Evolutionary conservation across 2,888 invertebrate genomes (phyloP), one percentile per base, ranked within the genome.

Genomic region (Euproctis similis): DNA sequence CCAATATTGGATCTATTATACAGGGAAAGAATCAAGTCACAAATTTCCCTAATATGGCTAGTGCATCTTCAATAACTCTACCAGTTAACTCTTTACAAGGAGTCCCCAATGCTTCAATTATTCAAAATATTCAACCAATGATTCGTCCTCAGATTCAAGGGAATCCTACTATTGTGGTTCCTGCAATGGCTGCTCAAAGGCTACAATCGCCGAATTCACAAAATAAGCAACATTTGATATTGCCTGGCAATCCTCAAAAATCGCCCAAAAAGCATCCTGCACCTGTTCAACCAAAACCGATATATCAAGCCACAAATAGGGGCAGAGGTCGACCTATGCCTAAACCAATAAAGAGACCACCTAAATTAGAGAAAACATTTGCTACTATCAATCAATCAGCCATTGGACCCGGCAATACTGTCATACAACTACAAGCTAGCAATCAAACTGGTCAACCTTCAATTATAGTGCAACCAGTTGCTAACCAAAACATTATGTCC

Each of bases 401-500:
- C 5, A 42, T 84, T 19, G 82, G 82, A 8, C 63, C 65, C 10
- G 84, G 75, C 8, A 75, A 87, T 31, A 86, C 87, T 13, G 85
- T 88, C 1, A 85, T 88, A 40, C 88, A 87, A 41, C 53, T 87
- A 30, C 88, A 87, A 60, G 86, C 87, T 24, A 84, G 85, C 32
- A 86, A 77, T 31, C 80, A 86, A 43, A 74, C 85, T 20, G 80
- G 82, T 1, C 87, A 87, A 42, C 90, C 90, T 1, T 88, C 89
- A 1, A 88, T 92, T 10, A 90, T 91, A 43, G 85, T 92, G 1
- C 92, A 92, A 57, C 91, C 90, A 52, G 81, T 89, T 6, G 70
- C 73, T 14, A 86, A 85, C 52, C 87, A 88, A 31, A 87, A 86
- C 30, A 80, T 88, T 19, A 85, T 89, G 81, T 88, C 90, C 1